Evolutionary conservation across 2,113 vertebrate genomes (phyloP).

Genomic region (Cavia aperea): DNA sequence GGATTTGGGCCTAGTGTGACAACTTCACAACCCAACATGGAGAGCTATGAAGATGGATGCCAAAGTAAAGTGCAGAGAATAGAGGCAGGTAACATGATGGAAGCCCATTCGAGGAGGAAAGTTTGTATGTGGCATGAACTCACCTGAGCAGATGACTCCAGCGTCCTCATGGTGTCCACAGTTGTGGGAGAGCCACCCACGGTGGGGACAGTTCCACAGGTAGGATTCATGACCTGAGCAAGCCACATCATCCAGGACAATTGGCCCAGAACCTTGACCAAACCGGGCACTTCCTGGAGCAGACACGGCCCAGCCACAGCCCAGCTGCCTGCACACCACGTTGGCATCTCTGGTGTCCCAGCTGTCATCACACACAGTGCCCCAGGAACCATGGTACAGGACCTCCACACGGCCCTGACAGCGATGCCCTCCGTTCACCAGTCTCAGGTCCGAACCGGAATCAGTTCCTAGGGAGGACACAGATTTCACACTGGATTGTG

Average conservation of each 20-base stretch:
- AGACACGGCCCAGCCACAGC: constrained; percentile 16
- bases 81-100: neutral
- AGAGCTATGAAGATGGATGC: neutral
- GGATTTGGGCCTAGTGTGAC: neutral
- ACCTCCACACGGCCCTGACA: too few species aligned
- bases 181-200: neutral
- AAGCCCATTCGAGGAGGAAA: neutral
- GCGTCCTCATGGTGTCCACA: constrained; percentile 5
- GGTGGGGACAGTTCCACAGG: too few species aligned
- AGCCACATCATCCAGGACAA: too few species aligned
- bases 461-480: neutral
- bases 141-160: constrained; percentile 55
- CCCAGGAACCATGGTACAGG: neutral
- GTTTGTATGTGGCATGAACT: neutral
- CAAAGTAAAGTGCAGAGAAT: neutral
- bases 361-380: constrained; percentile 42
- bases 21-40: neutral
- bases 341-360: constrained; percentile 40
- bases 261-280: too few species aligned
- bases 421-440: too few species aligned
- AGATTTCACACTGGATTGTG: neutral
- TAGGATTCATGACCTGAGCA: too few species aligned
- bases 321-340: constrained; percentile 61
- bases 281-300: too few species aligned
- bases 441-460: too few species aligned